phyloP scores from a whole-genome alignment of 2,888 invertebrate genomes.

The Cerastis rubricosa region DNA sequence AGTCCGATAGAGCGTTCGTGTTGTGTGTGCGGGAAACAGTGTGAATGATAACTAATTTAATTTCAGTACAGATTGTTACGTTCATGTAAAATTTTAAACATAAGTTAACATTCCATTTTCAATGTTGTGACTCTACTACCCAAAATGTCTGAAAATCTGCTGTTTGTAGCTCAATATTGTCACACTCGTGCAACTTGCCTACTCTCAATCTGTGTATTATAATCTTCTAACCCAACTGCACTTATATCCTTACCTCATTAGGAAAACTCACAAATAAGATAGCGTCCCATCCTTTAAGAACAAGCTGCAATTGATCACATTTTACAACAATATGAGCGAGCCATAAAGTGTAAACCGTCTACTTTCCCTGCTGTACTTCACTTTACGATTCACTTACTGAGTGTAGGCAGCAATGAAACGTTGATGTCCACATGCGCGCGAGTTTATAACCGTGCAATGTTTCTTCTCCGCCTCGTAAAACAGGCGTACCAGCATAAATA shows the following conservation, averaged over 20 bases:
- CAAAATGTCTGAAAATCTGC: not conserved
- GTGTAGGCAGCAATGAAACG: slow-evolving; percentile 37
- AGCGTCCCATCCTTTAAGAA: not conserved
- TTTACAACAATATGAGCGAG: not conserved
- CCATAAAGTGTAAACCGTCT: slow-evolving; percentile 27
- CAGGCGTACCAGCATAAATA: not conserved
- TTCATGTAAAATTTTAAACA: not conserved
- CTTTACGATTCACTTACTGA: slow-evolving; percentile 52
- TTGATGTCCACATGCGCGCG: slow-evolving; percentile 40
- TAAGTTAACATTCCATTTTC: not conserved
- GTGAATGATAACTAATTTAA: slow-evolving; percentile 5
- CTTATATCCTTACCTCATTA: not conserved
- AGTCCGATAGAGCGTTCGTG: not conserved
- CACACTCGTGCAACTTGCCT: not conserved
- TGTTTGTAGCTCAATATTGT: not conserved
- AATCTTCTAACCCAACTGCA: not conserved
- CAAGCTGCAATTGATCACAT: slow-evolving; percentile 4
- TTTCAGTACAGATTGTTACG: not conserved
- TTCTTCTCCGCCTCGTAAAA: slow-evolving; percentile 46
- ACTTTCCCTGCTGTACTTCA: slow-evolving; percentile 34
- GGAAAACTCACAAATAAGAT: not conserved
- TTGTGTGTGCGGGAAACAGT: not conserved
- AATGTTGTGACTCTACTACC: not conserved
- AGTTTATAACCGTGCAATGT: slow-evolving; percentile 47
- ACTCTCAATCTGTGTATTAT: not conserved